Conservation (phyloP, 2,888 invertebrate genomes). For the Polydrusus tereticollis region DNA sequence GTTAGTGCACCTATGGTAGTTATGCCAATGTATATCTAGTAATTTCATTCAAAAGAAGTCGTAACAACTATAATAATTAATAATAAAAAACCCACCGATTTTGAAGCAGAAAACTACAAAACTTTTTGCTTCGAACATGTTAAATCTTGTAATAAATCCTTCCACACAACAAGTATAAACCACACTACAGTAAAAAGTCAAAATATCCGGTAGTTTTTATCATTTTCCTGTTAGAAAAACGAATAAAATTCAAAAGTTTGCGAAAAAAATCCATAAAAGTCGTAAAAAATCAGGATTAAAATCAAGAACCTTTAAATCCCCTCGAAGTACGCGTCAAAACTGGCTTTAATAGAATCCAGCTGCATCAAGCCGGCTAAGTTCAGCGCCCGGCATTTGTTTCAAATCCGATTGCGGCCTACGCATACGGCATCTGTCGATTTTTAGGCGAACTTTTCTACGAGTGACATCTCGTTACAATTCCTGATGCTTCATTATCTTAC, state of each 20-base stretch:
- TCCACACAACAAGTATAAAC: slow-evolving; percentile 34
- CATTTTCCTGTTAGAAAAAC: slow-evolving; percentile 33
- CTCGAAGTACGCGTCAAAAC: slow-evolving; percentile 52
- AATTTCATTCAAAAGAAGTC: no score
- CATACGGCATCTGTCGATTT: slow-evolving; percentile 37
- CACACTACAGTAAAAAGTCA: slow-evolving; percentile 42
- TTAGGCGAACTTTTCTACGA: slow-evolving; percentile 16
- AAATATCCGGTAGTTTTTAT: slow-evolving; percentile 4
- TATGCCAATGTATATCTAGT: no score
- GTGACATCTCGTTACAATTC: background rate
- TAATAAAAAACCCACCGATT: slow-evolving; percentile 36
- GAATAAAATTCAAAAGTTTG: slow-evolving; percentile 43
- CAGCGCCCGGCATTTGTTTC: slow-evolving; percentile 56
- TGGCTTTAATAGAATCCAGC: slow-evolving; percentile 48
- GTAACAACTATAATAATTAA: background rate
- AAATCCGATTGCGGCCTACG: slow-evolving; percentile 49
- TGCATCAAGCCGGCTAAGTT: slow-evolving; percentile 54
- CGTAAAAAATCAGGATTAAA: slow-evolving; percentile 20
- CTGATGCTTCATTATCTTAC: background rate
- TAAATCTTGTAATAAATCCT: slow-evolving; percentile 25
- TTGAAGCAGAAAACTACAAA: slow-evolving; percentile 37
- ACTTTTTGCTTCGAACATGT: slow-evolving; percentile 37
- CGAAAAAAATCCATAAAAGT: slow-evolving; percentile 31
- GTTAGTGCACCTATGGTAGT: no score
- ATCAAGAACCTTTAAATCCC: slow-evolving; percentile 40